Base-by-base conservation (phyloP, 2,888 invertebrate genomes). In the Carterocephalus palaemon region DNA sequence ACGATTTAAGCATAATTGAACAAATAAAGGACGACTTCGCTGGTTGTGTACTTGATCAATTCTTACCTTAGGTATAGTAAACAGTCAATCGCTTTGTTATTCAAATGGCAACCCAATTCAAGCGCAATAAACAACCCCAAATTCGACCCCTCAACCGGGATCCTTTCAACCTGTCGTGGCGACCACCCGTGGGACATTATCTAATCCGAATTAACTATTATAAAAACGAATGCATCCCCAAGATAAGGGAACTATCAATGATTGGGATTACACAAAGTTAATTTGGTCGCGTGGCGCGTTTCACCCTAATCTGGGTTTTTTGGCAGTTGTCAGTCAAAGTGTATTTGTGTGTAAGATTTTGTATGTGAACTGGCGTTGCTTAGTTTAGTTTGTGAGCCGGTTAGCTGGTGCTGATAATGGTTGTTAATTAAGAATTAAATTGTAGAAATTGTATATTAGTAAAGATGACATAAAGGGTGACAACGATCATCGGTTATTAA, bases 121-220 rank as follows among this genome's bases (percentile, higher is more conserved):
- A 42, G 42, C 12, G 42, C 26, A 33, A 42, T 42, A 42, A 37
- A 37, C 42, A 12, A 26, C 42, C 41, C 42, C 34, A 32, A 33
- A 16, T 33, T 7, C 12, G 13, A 20, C 10, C 43, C 48, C 38
- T 39, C 16, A 38, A 26, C 19, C 36, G n/a, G 29, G 20, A 26
- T n/a, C 37, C 10, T 28, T 32, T 34, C 26, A 23, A 43, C 43
- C 43, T 43, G 36, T 43, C 43, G 20, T 22, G 36, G 36, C 55
- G 76, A 67, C 84, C 83, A 83, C 85, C 85, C 84, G 70, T 70
- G 84, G 83, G 82, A 83, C 74, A 73, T 66, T 75, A 81, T 78
- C 75, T 80, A 77, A 79, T 74, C 79, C 75, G 76, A 78, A 77
- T 80, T 79, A 82, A 78, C 77, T 74, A 73, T 80, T 81, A 70